phyloP scores from a whole-genome alignment of 2,797 vertebrate species.

The Pseudochaenichthys georgianus region DNA sequence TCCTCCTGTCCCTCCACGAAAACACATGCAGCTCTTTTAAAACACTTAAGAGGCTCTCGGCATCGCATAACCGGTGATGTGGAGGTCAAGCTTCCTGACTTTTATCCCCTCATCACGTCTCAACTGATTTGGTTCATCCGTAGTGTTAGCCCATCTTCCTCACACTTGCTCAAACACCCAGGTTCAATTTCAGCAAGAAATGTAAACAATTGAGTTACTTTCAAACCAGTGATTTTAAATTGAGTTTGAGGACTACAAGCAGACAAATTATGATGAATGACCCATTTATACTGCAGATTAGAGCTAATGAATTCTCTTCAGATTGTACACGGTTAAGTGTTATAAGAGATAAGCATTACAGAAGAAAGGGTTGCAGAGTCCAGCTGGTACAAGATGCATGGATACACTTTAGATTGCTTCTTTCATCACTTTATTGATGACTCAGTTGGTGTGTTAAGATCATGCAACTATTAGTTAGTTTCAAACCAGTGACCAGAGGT shows the following conservation, averaged over 20 bases:
- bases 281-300: slow-evolving; percentile 3
- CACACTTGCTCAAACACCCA: slow-evolving; percentile 18
- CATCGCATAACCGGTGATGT: slow-evolving; percentile 41
- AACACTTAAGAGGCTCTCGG: slow-evolving; percentile 41
- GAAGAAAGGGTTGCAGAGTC: background rate
- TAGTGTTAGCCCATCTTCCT: slow-evolving; percentile 25
- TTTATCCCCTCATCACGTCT: slow-evolving; percentile 10
- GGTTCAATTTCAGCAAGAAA: slow-evolving; percentile 1
- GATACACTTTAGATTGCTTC: background rate
- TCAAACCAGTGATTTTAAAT: slow-evolving; percentile 1
- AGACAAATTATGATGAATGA: background rate
- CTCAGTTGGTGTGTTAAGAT: background rate
- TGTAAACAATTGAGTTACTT: slow-evolving; percentile 36
- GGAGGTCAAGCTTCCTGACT: slow-evolving; percentile 62
- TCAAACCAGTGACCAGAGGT: no score
- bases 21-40: slow-evolving; percentile 54
- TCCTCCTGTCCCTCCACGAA: slow-evolving; percentile 13
- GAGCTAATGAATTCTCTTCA: background rate
- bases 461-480: background rate
- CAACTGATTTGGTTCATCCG: slow-evolving; percentile 29
- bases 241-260: background rate
- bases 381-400: background rate
- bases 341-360: slow-evolving; percentile 2
- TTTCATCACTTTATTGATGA: background rate
- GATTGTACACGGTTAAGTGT: background rate